Percentiles rank a stretch among this genome's conserved stretches.
Conservation (phyloP, 2,113 vertebrate genomes). For the Picathartes gymnocephalus region DNA sequence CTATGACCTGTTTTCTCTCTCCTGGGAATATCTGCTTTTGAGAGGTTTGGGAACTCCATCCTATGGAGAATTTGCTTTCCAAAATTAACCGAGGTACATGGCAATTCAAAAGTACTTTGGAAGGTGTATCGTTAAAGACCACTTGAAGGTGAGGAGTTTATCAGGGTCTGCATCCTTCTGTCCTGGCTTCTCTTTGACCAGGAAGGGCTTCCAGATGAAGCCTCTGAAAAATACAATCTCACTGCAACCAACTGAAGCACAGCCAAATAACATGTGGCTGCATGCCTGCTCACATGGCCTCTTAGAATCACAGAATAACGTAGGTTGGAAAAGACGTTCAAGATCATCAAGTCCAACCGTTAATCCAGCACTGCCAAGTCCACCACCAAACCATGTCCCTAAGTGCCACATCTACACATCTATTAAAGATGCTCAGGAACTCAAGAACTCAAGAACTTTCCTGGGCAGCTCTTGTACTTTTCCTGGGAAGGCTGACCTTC, state of each 20-base stretch:
- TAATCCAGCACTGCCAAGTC: neutral
- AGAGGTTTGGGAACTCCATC: neutral
- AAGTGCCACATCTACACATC: neutral
- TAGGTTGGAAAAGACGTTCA: neutral
- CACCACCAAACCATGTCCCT: neutral
- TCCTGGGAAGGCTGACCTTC: neutral
- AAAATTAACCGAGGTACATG: fast-evolving
- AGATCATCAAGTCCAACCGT: neutral
- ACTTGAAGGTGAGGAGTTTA: neutral
- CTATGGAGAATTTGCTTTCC: neutral
- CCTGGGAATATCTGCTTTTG: neutral
- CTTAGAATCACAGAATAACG: neutral
- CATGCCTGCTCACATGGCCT: fast-evolving
- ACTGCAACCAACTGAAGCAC: neutral
- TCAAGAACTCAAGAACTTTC: neutral
- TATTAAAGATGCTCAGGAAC: neutral
- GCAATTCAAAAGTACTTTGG: neutral
- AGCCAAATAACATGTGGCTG: neutral
- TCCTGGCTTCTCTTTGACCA: neutral
- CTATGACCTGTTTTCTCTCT: neutral
- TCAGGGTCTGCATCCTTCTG: neutral
- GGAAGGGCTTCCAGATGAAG: neutral
- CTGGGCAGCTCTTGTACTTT: neutral
- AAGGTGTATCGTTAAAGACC: neutral
- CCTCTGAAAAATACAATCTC: neutral